Conservation (phyloP, 2,113 vertebrate genomes). For the Nymphicus hollandicus region DNA sequence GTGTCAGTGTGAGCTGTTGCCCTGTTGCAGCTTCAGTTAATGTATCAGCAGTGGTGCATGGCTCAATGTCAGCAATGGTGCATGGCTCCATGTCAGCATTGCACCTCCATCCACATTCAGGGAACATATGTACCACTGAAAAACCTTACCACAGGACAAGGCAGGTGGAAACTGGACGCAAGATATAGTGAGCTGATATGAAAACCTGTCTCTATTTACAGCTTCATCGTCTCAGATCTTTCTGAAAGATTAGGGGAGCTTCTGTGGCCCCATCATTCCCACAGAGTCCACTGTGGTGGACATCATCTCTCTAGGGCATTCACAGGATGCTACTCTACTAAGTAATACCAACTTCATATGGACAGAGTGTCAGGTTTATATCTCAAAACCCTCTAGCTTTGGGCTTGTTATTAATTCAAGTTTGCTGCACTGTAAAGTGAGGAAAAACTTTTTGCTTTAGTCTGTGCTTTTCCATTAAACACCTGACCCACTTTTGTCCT, state of each 20-base stretch:
- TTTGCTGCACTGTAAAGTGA: constrained; percentile 3
- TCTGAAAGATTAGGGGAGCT: not conserved
- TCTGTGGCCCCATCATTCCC: not conserved
- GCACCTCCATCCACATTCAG: not conserved
- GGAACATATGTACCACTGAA: not conserved
- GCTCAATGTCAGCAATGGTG: not conserved
- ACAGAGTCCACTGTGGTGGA: not conserved
- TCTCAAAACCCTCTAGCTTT: not conserved
- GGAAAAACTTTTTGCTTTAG: constrained; percentile 7
- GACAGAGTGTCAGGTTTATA: not conserved
- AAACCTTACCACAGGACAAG: not conserved
- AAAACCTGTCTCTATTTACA: not conserved
- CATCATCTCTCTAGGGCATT: not conserved
- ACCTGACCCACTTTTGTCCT: constrained; percentile 55
- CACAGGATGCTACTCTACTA: not conserved
- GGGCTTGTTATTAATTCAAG: not conserved
- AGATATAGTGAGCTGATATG: rapidly evolving
- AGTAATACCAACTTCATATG: not conserved
- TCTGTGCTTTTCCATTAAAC: constrained; percentile 50
- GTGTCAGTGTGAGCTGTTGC: not conserved
- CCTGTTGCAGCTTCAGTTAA: not conserved
- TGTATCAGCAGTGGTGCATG: no score
- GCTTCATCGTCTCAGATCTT: not conserved
- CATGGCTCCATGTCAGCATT: not conserved
- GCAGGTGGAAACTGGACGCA: not conserved